phyloP scores from a whole-genome alignment of 2,797 vertebrate genomes.

The Glyptemys insculpta region DNA sequence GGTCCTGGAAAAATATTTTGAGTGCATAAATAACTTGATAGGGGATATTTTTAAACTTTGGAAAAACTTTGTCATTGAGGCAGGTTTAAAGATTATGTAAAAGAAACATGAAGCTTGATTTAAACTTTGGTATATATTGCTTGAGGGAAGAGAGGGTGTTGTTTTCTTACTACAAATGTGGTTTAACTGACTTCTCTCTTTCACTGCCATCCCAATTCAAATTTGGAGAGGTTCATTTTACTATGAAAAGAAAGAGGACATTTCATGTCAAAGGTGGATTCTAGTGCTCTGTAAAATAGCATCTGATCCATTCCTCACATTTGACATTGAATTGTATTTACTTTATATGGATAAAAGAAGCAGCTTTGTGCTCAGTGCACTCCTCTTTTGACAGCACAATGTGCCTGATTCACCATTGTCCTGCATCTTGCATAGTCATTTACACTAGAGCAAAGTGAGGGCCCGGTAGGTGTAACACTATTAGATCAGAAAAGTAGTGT shows the following conservation, averaged over 20 bases:
- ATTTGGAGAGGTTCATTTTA: slow-evolving; percentile 31
- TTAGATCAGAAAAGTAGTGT: not conserved
- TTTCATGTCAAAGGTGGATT: slow-evolving; percentile 18
- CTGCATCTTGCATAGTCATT: not conserved
- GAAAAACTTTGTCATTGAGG: slow-evolving; percentile 62
- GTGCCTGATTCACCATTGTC: not conserved
- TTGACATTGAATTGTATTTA: not conserved
- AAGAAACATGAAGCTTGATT: slow-evolving; percentile 67
- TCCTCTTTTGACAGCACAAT: no score
- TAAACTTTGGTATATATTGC: slow-evolving; percentile 57
- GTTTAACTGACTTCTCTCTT: slow-evolving; percentile 63
- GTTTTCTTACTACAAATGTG: slow-evolving; percentile 52
- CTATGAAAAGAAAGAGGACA: not conserved
- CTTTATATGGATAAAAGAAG: not conserved
- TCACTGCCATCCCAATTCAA: slow-evolving; percentile 27
- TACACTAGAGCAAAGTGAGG: not conserved
- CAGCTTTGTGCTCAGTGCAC: not conserved
- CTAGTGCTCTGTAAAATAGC: slow-evolving; percentile 25
- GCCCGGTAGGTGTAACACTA: not conserved
- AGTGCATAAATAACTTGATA: slow-evolving; percentile 67
- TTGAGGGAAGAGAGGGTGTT: slow-evolving; percentile 32
- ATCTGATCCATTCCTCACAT: not conserved
- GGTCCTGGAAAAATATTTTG: slow-evolving; percentile 68
- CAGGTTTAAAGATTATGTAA: slow-evolving; percentile 61
- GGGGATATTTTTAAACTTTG: slow-evolving; percentile 67